Conservation (phyloP, 2,888 invertebrate species). For the Sycophila texana region DNA sequence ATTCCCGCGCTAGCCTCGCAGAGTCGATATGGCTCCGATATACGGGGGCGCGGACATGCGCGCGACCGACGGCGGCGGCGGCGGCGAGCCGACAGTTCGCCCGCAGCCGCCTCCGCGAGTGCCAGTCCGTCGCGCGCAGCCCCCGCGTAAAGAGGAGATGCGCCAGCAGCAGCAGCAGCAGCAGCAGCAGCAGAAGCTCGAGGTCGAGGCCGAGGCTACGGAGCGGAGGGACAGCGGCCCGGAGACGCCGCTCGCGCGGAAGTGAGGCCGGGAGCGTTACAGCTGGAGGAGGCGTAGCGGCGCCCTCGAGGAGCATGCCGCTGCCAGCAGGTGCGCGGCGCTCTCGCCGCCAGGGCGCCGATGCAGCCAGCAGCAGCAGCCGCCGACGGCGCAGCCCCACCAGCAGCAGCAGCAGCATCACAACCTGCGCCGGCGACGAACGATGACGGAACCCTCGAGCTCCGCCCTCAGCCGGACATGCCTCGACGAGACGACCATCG, state of each 20-base stretch:
- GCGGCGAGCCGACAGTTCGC: conserved; percentile 15
- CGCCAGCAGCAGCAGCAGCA: conserved; percentile 40
- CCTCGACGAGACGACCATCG: conserved; percentile 68
- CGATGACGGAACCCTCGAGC: conserved; percentile 71
- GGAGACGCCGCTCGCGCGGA: background rate
- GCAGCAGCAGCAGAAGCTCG: conserved; percentile 23
- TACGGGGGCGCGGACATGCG: conserved; percentile 31
- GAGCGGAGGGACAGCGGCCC: conserved; percentile 9
- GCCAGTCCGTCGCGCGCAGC: conserved; percentile 48
- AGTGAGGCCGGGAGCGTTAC: background rate
- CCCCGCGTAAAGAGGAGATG: conserved; percentile 46
- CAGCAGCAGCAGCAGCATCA: conserved; percentile 26
- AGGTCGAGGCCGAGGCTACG: background rate
- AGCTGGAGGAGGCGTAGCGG: background rate
- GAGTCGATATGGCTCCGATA: conserved; percentile 47
- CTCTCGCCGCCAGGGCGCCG: conserved; percentile 13
- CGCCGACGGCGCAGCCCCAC: background rate
- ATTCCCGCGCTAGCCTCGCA: conserved; percentile 15
- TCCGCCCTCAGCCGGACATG: conserved; percentile 58
- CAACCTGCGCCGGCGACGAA: conserved; percentile 52
- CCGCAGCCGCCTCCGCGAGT: conserved; percentile 1
- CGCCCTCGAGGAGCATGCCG: background rate
- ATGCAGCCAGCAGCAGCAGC: conserved; percentile 40
- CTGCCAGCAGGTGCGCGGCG: background rate
- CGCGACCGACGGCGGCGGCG: conserved; percentile 14